Evolutionary conservation across 2,113 vertebrate genomes (phyloP), one percentile per base, ranked within the genome.

Genomic region (Atlantisia rogersi): DNA sequence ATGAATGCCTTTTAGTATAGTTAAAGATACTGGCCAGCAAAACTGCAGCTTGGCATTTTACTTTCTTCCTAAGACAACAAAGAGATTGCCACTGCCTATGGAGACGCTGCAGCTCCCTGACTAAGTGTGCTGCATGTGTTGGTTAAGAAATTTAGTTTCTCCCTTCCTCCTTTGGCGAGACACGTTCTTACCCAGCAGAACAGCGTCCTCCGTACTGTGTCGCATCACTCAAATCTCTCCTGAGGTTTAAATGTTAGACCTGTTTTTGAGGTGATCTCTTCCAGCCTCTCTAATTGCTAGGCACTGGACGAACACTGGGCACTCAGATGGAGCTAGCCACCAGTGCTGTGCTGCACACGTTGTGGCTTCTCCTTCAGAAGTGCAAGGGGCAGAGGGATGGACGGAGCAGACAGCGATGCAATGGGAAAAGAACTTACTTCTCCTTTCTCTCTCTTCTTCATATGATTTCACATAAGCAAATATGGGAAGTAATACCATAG

Each of bases 381-480:
- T 9, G 1, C 3, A 11, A 74, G 29, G 12, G 55, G 2, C 46
- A 69, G 60, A 5, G 15, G 74, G 35, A 53, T 1, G 29, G 71
- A 69, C 0, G 0, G 42, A 77, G 44, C 35, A 22, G 6, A 32
- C 50, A 64, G 32, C 4, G 11, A 24, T 24, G 39, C 19, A 78
- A 39, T 5, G 1, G 60, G 15, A 73, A 78, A 88, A 88, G n/a
- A 90, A 82, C 39, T 79, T 15, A 19, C 15, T 91, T 63, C 68
- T 91, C 28, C 80, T 25, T 77, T 90, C 69, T 82, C 50, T 40
- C 48, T 40, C 48, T 74, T 75, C 91, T 69, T 95, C 59, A 15
- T 74, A 25, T 44, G 90, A 95, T 78, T 86, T 79, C 87, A 83
- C 82, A 89, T 63, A 95, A 95, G 95, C 92, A 96, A 95, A 96